phyloP scores from a whole-genome alignment of 2,113 vertebrate species.

The Nothoprocta pentlandii region DNA sequence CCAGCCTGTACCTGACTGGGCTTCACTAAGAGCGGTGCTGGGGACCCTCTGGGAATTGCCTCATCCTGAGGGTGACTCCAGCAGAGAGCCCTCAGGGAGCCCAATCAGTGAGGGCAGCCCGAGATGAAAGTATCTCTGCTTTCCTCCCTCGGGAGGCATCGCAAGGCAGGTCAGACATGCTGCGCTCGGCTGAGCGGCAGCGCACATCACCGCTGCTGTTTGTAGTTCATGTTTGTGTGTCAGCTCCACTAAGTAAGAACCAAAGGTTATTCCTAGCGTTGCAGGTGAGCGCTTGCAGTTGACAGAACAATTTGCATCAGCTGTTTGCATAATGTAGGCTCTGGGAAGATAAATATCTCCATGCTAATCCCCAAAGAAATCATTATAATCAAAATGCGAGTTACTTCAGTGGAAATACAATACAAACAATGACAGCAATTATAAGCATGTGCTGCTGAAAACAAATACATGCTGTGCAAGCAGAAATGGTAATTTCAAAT shows the following conservation, averaged over 20 bases:
- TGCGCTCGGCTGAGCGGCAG: not conserved
- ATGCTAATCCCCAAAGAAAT: slow-evolving; percentile 49
- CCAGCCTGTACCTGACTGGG: not conserved
- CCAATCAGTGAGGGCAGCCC: not conserved
- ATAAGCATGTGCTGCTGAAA: slow-evolving; percentile 49
- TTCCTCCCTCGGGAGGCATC: not conserved
- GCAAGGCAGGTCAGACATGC: not conserved
- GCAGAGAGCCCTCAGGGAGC: not conserved
- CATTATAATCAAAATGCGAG: slow-evolving; percentile 46
- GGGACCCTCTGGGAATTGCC: not conserved
- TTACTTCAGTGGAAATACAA: slow-evolving; percentile 49
- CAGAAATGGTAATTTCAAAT: slow-evolving; percentile 42
- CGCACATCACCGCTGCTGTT: not conserved
- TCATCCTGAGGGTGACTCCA: not conserved
- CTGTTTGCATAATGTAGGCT: slow-evolving; percentile 35
- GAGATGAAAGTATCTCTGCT: not conserved
- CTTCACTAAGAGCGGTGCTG: not conserved
- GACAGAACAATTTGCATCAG: slow-evolving; percentile 3
- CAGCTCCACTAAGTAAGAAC: not conserved
- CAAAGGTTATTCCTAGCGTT: not conserved
- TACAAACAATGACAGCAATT: slow-evolving; percentile 56
- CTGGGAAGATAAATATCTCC: not conserved
- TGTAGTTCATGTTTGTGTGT: not conserved
- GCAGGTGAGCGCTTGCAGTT: slow-evolving; percentile 3
- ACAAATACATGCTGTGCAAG: slow-evolving; percentile 53